Evolutionary conservation across 1,140 invertebrate species (phyloP).

Genomic region (Macrostomum lignano): DNA sequence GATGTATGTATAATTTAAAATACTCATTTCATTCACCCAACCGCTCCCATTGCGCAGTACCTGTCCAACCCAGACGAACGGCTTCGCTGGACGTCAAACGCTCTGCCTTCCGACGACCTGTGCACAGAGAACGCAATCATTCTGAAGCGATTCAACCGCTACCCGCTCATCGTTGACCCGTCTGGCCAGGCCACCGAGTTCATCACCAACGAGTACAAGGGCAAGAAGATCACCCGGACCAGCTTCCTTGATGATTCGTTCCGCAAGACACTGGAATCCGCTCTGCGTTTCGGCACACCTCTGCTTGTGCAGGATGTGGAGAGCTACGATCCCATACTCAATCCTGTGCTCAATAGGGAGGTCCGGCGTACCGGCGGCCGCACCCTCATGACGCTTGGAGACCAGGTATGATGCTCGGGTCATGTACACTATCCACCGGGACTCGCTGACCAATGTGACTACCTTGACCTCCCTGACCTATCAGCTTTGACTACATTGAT

Average conservation of each 20-base stretch:
- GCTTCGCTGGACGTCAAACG: constrained; percentile 82
- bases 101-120: constrained; percentile 74
- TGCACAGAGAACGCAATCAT: constrained; percentile 98
- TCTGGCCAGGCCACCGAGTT: constrained; percentile 93
- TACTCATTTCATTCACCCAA: too few relatives aligned
- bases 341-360: constrained; percentile 87
- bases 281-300: constrained; percentile 87
- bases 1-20: too few relatives aligned
- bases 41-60: too few relatives aligned
- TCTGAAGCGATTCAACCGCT: constrained; percentile 89
- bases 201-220: constrained; percentile 82
- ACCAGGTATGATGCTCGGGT: too few relatives aligned
- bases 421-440: too few relatives aligned
- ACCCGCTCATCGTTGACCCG: constrained; percentile 93
- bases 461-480: too few relatives aligned
- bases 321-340: constrained; percentile 93
- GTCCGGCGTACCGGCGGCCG: constrained; percentile 74
- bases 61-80: constrained; percentile 93
- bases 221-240: constrained; percentile 85
- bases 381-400: constrained; percentile 80
- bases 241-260: constrained; percentile 92
- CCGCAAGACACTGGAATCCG: constrained; percentile 88
- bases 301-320: constrained; percentile 90
- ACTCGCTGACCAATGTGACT: too few relatives aligned
- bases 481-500: too few relatives aligned